Base-by-base conservation (phyloP, 2,113 vertebrate genomes). In the Cairina moschata region DNA sequence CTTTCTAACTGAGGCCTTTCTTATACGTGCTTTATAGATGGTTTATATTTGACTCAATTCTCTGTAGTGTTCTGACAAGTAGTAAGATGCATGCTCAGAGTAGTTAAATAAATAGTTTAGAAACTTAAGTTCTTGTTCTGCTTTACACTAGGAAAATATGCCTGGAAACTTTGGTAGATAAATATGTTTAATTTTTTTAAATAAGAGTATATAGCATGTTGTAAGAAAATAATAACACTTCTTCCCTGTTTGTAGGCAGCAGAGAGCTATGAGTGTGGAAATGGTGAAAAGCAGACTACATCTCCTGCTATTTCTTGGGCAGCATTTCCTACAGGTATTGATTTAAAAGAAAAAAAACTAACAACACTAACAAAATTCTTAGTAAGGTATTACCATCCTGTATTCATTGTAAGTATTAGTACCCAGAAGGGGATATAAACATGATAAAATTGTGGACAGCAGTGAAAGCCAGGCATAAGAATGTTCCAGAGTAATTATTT, bases 271-370 rank as follows among this genome's bases (percentile, higher is more conserved):
- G 98, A 98, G 36, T 96, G 94, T 91, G 98, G 94, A 94, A 97
- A 94, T 73, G 96, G 96, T 62, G 98, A 96, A 88, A 96, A 95
- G 23, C 98, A 98, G 40, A 95, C 97, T 12, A 97, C 93, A 6
- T 98, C 98, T 68, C 98, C 98, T 75, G 97, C 98, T 68, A 98
- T 98, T 94, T 98, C 98, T 26, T 98, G 98, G 98, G 98, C 98
- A 83, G 98, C 97, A 17, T 98, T 98, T 95, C 97, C 98, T 91
- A 75, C 98, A 98, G 98, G 98, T 98, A 83, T 80, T 31, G 38
- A 62, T 50, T 65, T 40, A 40, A 26, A 40, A 63, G 17, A 62
- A 63, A 36, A 28, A 65, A 55, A 55, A 5, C 40, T 40, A 40
- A 40, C 40, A 40, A 40, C 11, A 16, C 32, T 46, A 3, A 62